Percentiles rank a stretch among this genome's conserved stretches.
Evolutionary conservation across 2,888 invertebrate species (phyloP).

Genomic region (Pogonocherus hispidulus): DNA sequence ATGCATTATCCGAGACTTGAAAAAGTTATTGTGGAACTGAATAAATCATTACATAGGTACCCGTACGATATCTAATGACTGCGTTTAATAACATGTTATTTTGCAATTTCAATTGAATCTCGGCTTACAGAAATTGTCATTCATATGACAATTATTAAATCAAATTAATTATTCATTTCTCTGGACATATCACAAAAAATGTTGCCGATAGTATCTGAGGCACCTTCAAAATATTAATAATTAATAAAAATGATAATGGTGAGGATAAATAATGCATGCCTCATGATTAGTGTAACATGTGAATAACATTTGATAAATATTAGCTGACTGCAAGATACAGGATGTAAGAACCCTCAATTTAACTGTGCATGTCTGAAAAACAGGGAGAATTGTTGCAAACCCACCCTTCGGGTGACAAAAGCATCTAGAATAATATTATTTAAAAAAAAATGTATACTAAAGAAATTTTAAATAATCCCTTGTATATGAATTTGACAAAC

Average conservation of each 20-base stretch:
- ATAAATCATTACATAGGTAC: slow-evolving; percentile 27
- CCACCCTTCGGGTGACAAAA: no score
- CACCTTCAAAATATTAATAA: background rate
- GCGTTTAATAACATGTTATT: slow-evolving; percentile 12
- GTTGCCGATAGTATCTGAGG: background rate
- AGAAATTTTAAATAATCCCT: no score
- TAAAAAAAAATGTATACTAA: no score
- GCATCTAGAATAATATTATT: no score
- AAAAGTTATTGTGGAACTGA: slow-evolving; percentile 8
- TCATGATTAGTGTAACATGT: no score
- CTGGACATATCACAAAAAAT: background rate
- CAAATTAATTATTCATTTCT: background rate
- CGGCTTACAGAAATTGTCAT: background rate
- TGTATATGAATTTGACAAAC: no score
- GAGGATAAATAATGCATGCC: slow-evolving; percentile 2
- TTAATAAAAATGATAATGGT: background rate
- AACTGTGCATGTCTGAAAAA: no score
- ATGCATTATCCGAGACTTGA: slow-evolving; percentile 25
- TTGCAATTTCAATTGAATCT: slow-evolving; percentile 8
- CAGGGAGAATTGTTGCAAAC: no score
- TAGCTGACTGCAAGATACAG: no score
- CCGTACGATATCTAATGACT: slow-evolving; percentile 17
- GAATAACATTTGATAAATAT: no score
- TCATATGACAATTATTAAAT: background rate
- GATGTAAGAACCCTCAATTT: no score